Evolutionary conservation across 2,888 invertebrate genomes (phyloP).

Genomic region (Lochmaea capreae): DNA sequence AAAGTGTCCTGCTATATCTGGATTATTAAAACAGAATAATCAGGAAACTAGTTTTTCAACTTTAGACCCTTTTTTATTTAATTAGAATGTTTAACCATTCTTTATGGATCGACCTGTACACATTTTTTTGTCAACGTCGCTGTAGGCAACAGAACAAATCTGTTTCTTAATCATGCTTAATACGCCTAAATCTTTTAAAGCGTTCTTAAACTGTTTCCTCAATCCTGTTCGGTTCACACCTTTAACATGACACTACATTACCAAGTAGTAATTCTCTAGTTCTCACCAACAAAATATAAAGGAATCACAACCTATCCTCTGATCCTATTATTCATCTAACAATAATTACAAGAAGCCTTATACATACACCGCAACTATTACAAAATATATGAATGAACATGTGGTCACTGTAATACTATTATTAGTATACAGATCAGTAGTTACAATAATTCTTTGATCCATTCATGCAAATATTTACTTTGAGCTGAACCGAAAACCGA

Average conservation of each 20-base stretch:
- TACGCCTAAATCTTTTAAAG: neutral
- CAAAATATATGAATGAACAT: conserved; percentile 19
- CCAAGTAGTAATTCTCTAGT: conserved; percentile 8
- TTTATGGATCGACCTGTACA: too few species aligned
- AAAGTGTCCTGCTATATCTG: too few species aligned
- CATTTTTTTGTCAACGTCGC: neutral
- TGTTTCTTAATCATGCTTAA: neutral
- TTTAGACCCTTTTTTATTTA: too few species aligned
- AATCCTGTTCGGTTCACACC: conserved; percentile 1
- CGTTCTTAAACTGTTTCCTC: neutral
- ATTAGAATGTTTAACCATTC: too few species aligned
- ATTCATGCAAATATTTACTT: conserved; percentile 45
- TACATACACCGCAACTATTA: conserved; percentile 6
- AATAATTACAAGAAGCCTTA: conserved; percentile 18
- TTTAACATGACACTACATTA: neutral
- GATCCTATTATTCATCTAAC: conserved; percentile 20
- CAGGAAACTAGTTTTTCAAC: too few species aligned
- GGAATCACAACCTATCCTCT: neutral
- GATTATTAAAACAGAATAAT: too few species aligned
- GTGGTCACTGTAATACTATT: conserved; percentile 26
- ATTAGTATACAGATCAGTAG: conserved; percentile 32
- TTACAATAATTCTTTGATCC: conserved; percentile 37
- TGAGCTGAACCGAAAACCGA: conserved; percentile 37
- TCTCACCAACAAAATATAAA: conserved; percentile 13
- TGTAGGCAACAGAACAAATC: neutral